Evolutionary conservation across 1,140 invertebrate species (phyloP).

Genomic region (Scaptodrosophila lebanonensis): DNA sequence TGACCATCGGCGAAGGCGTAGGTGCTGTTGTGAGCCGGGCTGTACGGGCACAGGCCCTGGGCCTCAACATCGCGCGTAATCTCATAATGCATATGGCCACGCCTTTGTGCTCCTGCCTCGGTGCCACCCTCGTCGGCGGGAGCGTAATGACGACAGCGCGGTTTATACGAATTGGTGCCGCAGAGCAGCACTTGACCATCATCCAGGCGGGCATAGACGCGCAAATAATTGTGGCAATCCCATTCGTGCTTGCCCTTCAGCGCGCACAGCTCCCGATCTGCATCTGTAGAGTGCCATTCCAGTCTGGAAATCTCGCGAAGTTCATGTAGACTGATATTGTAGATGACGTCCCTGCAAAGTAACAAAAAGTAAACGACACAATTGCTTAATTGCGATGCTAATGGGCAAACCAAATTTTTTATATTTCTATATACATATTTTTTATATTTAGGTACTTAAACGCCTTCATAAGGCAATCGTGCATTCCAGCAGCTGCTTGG

Average conservation of each 20-base stretch:
- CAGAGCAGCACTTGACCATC: conserved; percentile 91
- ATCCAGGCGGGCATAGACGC: conserved; percentile 84
- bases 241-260: conserved; percentile 91
- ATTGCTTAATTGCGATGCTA: conserved; percentile 73
- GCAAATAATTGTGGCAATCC: conserved; percentile 97
- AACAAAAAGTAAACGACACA: conserved; percentile 27
- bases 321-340: conserved; percentile 87
- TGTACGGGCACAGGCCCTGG: conserved; percentile 92
- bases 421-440: too few species aligned
- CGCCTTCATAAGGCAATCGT: too few species aligned
- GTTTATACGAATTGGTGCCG: conserved; percentile 98
- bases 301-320: conserved; percentile 83
- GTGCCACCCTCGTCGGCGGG: conserved; percentile 29
- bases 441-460: too few species aligned
- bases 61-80: conserved; percentile 85
- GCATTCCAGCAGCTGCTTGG: conserved; percentile 39
- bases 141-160: conserved; percentile 85
- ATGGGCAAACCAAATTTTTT: too few species aligned
- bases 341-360: conserved; percentile 83
- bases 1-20: conserved; percentile 90
- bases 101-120: conserved; percentile 1
- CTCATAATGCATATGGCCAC: conserved; percentile 61
- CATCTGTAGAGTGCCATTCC: conserved; percentile 89
- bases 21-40: conserved; percentile 95
- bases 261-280: conserved; percentile 89